Evolutionary conservation across 2,797 vertebrate genomes (phyloP).

Genomic region (Alauda arvensis): DNA sequence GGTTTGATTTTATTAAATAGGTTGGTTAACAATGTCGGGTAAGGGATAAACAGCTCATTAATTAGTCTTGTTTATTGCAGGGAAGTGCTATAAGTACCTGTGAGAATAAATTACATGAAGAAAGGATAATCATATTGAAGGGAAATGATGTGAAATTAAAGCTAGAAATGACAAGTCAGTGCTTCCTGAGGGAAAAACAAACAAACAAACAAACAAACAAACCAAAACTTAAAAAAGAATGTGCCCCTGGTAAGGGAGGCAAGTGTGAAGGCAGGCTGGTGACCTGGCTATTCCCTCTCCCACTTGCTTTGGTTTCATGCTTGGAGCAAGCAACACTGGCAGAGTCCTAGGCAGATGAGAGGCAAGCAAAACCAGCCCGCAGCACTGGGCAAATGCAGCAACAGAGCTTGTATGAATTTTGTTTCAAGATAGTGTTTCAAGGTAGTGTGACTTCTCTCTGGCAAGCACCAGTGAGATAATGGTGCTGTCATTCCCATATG

Average conservation of each 20-base stretch:
- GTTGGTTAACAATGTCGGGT: neutral
- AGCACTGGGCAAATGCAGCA: neutral
- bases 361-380: neutral
- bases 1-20: constrained; percentile 19
- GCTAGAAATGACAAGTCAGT: neutral
- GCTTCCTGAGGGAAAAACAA: neutral
- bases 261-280: neutral
- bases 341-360: neutral
- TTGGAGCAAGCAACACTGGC: neutral
- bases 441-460: neutral
- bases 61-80: constrained; percentile 13
- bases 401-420: neutral
- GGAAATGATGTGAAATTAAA: neutral
- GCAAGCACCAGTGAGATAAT: neutral
- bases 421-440: neutral
- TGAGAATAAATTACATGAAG: neutral
- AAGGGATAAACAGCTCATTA: constrained; percentile 2
- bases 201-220: neutral
- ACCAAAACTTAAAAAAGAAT: neutral
- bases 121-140: neutral
- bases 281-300: neutral
- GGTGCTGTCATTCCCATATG: neutral
- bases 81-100: neutral
- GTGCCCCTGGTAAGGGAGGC: neutral
- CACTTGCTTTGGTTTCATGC: neutral